A percentile compares a stretch with the other conserved stretches of the same genome.
Evolutionary conservation across 2,888 invertebrate species (phyloP).

Genomic region (Nowickia ferox): DNA sequence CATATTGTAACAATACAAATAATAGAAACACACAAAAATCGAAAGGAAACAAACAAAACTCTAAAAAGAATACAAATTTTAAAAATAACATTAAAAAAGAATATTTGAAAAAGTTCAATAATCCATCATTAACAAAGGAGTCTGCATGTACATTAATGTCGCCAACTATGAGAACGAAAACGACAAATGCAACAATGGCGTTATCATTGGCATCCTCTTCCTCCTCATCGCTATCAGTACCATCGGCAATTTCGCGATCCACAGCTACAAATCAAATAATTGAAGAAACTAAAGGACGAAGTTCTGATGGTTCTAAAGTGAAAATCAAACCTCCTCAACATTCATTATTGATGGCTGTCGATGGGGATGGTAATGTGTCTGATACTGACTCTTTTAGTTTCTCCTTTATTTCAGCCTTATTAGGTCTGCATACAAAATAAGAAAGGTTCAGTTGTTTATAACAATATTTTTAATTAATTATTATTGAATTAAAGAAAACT

Average conservation of each 20-base stretch:
- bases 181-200: not conserved
- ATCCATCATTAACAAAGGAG: constrained; percentile 22
- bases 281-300: constrained; percentile 57
- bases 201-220: not conserved
- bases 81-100: constrained; percentile 42
- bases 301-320: not conserved
- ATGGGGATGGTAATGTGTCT: constrained; percentile 44
- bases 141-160: constrained; percentile 14
- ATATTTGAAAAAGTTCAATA: constrained; percentile 39
- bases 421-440: constrained; percentile 78
- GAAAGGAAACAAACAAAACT: constrained; percentile 54
- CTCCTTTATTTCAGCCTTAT: constrained; percentile 81
- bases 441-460: constrained; percentile 60
- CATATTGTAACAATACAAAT: constrained; percentile 69
- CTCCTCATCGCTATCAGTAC: not conserved
- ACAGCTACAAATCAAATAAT: constrained; percentile 63
- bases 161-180: constrained; percentile 1
- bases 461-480: constrained; percentile 45
- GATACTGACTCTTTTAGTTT: constrained; percentile 78
- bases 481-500: constrained; percentile 70
- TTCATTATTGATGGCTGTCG: constrained; percentile 20
- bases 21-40: constrained; percentile 45
- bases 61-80: constrained; percentile 56
- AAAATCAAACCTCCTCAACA: constrained; percentile 18
- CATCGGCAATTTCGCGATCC: constrained; percentile 23